These are phyloP conservation scores for Rhinichthys osculus DNA, from an alignment of 2,797 vertebrate species.

Conservation along the genomic window DNA sequence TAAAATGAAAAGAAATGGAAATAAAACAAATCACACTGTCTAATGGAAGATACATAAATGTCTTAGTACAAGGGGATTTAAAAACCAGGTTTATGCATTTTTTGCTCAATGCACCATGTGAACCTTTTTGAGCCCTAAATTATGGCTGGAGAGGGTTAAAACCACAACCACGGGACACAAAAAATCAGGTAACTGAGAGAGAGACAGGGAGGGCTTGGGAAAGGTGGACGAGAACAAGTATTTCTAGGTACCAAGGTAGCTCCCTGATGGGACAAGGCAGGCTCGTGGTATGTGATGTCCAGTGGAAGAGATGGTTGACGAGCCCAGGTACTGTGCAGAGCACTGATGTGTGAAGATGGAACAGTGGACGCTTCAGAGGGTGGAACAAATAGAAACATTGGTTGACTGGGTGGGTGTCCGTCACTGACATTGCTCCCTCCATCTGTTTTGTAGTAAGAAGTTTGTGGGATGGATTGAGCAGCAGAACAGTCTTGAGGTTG, in stretches of 20 bases:
- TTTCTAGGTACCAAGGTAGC: slow-evolving; percentile 79
- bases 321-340: slow-evolving; percentile 82
- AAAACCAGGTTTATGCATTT: slow-evolving; percentile 64
- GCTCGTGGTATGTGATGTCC: slow-evolving; percentile 79
- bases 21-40: slow-evolving; percentile 56
- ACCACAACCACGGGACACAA: slow-evolving; percentile 69
- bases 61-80: slow-evolving; percentile 61
- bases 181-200: slow-evolving; percentile 61
- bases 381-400: slow-evolving; percentile 76
- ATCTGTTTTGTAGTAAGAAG: slow-evolving; percentile 68
- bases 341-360: slow-evolving; percentile 83
- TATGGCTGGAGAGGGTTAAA: slow-evolving; percentile 74
- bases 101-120: slow-evolving; percentile 61
- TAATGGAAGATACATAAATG: slow-evolving; percentile 52
- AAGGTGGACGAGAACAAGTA: slow-evolving; percentile 58
- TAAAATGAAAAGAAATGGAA: slow-evolving; percentile 39
- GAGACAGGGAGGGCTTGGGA: slow-evolving; percentile 60
- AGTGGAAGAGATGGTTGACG: slow-evolving; percentile 73
- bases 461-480: slow-evolving; percentile 80
- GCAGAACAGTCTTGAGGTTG: slow-evolving; percentile 69
- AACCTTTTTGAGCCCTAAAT: slow-evolving; percentile 52
- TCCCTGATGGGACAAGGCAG: slow-evolving; percentile 77
- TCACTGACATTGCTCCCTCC: slow-evolving; percentile 47
- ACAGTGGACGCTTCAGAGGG: slow-evolving; percentile 78
- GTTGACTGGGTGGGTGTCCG: slow-evolving; percentile 87